These are phyloP conservation scores for Aphaenogaster floridana DNA, from an alignment of 1,140 invertebrate species.

Conservation along the genomic window DNA sequence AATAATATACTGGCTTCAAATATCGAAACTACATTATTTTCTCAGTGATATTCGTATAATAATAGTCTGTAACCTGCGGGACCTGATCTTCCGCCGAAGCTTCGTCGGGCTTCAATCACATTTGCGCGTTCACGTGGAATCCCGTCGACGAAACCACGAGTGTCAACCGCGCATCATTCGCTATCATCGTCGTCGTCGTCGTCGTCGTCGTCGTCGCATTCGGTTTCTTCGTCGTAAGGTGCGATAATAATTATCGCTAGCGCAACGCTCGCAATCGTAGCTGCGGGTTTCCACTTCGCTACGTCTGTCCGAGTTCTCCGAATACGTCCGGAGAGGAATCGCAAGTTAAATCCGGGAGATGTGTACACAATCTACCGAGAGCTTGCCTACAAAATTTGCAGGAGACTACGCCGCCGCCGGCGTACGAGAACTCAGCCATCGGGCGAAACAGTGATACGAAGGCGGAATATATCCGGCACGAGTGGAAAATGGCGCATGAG, in stretches of 20 bases:
- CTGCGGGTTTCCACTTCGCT: slow-evolving; percentile 47
- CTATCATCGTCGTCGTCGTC: not conserved
- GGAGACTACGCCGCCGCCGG: slow-evolving; percentile 21
- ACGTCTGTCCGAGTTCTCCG: slow-evolving; percentile 42
- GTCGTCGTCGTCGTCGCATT: not conserved
- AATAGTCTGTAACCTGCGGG: slow-evolving; percentile 33
- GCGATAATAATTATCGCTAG: slow-evolving; percentile 50
- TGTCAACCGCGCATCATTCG: not conserved
- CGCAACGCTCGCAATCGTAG: not conserved
- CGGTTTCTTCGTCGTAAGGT: slow-evolving; percentile 25
- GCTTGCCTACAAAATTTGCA: slow-evolving; percentile 56
- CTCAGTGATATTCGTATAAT: slow-evolving; percentile 24
- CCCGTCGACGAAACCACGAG: not conserved
- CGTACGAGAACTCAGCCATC: slow-evolving; percentile 33
- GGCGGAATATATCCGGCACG: slow-evolving; percentile 36
- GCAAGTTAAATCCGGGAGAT: slow-evolving; percentile 54
- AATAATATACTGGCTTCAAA: slow-evolving; percentile 34
- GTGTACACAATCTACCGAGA: slow-evolving; percentile 51
- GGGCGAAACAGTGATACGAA: slow-evolving; percentile 36
- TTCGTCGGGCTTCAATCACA: slow-evolving; percentile 39
- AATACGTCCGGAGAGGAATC: not conserved
- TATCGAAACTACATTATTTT: not conserved
- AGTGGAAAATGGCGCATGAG: slow-evolving; percentile 36
- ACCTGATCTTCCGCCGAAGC: not conserved
- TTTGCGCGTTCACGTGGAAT: slow-evolving; percentile 18